These are phyloP conservation scores for Acleris emargana DNA, from an alignment of 2,888 invertebrate species.

Conservation along the genomic window DNA sequence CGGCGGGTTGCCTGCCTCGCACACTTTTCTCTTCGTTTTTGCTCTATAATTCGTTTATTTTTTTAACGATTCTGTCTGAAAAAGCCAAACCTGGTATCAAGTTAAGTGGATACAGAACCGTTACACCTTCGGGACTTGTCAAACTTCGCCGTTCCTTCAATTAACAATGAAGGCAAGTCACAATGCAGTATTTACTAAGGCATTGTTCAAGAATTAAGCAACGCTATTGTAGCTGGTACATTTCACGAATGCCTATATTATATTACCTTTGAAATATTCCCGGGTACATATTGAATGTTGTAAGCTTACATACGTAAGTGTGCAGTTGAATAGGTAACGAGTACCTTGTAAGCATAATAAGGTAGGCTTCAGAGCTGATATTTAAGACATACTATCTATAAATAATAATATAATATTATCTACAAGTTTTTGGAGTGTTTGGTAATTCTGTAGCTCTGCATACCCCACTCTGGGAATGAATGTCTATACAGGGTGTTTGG, in stretches of 20 bases:
- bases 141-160: constrained; percentile 19
- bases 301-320: constrained; percentile 9
- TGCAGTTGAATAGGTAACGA: constrained; percentile 7
- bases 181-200: constrained; percentile 24
- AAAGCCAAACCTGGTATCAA: constrained; percentile 5
- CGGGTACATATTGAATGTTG: constrained; percentile 15
- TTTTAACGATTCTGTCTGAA: constrained; percentile 11
- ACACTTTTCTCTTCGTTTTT: constrained; percentile 7
- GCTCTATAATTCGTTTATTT: constrained; percentile 19
- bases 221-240: constrained; percentile 11
- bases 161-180: constrained; percentile 25
- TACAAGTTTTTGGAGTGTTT: too few species aligned
- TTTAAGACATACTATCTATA: too few species aligned
- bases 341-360: neutral
- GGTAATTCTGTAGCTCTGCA: too few species aligned
- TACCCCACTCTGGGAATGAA: too few species aligned
- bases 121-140: constrained; percentile 4
- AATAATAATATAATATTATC: too few species aligned
- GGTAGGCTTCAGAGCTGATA: too few species aligned
- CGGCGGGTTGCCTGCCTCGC: constrained; percentile 19
- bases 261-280: constrained; percentile 22
- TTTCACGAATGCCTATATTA: neutral
- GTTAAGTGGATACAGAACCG: neutral
- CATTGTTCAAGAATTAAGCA: constrained; percentile 34
- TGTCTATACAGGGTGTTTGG: too few species aligned